Percentiles rank a stretch among this genome's conserved stretches.
These are phyloP conservation scores for Branchellion lobata DNA, from an alignment of 2,888 invertebrate genomes.

Conservation along the genomic window DNA sequence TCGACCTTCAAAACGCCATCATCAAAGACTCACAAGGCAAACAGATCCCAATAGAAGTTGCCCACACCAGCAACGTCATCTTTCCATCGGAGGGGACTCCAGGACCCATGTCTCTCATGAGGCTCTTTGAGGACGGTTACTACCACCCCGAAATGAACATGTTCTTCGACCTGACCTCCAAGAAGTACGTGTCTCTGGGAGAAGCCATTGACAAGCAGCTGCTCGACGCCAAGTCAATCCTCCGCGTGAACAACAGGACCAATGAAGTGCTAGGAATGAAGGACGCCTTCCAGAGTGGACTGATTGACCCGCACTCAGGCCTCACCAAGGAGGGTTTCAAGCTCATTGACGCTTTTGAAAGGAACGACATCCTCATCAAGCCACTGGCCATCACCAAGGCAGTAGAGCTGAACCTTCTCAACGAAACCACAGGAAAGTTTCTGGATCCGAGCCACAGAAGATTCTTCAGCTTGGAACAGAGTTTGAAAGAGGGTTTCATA, in stretches of 20 bases:
- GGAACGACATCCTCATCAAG: conserved; percentile 50
- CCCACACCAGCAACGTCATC: conserved; percentile 45
- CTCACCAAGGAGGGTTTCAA: conserved; percentile 69
- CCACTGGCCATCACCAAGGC: conserved; percentile 52
- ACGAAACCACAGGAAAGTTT: conserved; percentile 53
- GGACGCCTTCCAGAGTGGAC: conserved; percentile 65
- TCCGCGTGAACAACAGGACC: conserved; percentile 50
- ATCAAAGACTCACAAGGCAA: conserved; percentile 70
- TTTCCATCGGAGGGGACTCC: conserved; percentile 30
- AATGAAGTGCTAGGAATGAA: conserved; percentile 51
- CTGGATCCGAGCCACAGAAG: conserved; percentile 51
- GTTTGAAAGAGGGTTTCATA: conserved; percentile 51
- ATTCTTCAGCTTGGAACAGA: conserved; percentile 52
- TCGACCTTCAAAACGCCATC: conserved; percentile 70
- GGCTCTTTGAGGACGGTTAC: conserved; percentile 74
- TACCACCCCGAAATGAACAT: conserved; percentile 71
- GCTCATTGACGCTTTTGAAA: conserved; percentile 76
- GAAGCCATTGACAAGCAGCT: conserved; percentile 50
- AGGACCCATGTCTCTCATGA: conserved; percentile 47
- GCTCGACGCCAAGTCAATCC: conserved; percentile 50
- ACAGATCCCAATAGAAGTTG: conserved; percentile 48
- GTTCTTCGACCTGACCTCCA: conserved; percentile 78
- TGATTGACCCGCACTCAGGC: conserved; percentile 76
- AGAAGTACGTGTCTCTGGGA: conserved; percentile 72
- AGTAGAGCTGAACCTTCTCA: conserved; percentile 52